Evolutionary conservation across 2,113 vertebrate genomes (phyloP), one percentile per base, ranked within the genome.

Genomic region (Scortum barcoo): DNA sequence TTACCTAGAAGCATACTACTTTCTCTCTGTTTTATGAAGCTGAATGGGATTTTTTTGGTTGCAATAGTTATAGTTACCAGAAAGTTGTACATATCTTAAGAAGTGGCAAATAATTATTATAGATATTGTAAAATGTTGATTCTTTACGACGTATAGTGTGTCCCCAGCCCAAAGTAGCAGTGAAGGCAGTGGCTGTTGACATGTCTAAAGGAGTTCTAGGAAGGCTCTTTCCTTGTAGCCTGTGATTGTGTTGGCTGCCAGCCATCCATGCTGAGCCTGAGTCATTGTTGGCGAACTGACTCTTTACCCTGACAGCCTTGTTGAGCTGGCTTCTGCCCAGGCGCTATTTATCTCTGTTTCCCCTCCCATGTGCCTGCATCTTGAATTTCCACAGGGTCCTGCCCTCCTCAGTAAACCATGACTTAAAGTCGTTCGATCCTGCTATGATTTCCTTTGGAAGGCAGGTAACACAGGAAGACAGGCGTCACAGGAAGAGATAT

Each of bases 311-410:
- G 77, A 91, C 84, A 85, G 54, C 58, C 68, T 88, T 51, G 72
- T 88, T 88, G 78, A 76, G 77, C 71, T 90, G 84, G 81, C 84
- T 62, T 80, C 58, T 68, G 68, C 85, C 84, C 90, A 87, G 68
- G 36, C n/a, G 33, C 16, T 44, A 75, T 81, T 85, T 84, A 81
- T 82, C 84, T 90, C 63, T 16, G 54, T 30, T 81, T 79, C 69
- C 63, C 44, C 62, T 61, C 28, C 80, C 50, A 50, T 78, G 84
- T 50, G 54, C 61, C 54, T 24, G 44, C 33, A 75, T 85, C 67
- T 84, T 56, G 16, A 72, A 57, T 80, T 78, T 81, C 58, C 67
- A 69, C 36, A 22, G 53, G 48, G 61, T 81, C 36, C 24, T n/a
- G 38, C 38, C 54, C 71, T 69, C 67, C 12, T 19, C 28, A 72